phyloP scores from a whole-genome alignment of 1,140 invertebrate genomes.

The Drosophila hydei region DNA sequence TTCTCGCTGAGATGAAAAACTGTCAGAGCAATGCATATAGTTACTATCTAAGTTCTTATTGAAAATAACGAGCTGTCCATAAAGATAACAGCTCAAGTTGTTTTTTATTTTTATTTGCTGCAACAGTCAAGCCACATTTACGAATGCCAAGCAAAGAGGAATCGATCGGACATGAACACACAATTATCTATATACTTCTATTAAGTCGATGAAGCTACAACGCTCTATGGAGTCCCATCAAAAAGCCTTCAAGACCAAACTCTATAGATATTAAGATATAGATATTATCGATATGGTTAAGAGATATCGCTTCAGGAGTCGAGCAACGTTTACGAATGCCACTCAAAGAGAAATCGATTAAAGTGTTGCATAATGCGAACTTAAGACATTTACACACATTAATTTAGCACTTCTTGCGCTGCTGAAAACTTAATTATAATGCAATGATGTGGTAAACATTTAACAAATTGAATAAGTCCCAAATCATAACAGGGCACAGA shows the following conservation, averaged over 20 bases:
- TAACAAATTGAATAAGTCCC: conserved; percentile 48
- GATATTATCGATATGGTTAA: too few species aligned
- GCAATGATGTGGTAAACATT: conserved; percentile 40
- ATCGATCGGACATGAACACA: background rate
- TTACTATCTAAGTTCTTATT: background rate
- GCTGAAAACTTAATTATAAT: conserved; percentile 33
- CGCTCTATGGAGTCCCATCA: too few species aligned
- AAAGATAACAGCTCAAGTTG: background rate
- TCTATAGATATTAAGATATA: too few species aligned
- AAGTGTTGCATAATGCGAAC: background rate
- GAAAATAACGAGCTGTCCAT: too few species aligned
- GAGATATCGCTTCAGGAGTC: too few species aligned
- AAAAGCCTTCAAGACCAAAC: too few species aligned
- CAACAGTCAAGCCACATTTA: background rate
- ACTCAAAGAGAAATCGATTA: too few species aligned
- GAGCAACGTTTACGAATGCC: too few species aligned
- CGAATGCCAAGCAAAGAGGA: background rate
- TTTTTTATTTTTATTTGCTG: background rate
- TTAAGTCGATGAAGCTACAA: too few species aligned
- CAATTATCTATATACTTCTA: too few species aligned
- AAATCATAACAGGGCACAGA: conserved; percentile 13
- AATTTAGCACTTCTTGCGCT: background rate
- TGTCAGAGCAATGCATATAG: conserved; percentile 8
- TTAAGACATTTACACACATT: background rate
- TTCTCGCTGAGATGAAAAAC: conserved; percentile 9